Conservation (phyloP, 2,888 invertebrate species). For the Drosophila glabriapex region DNA sequence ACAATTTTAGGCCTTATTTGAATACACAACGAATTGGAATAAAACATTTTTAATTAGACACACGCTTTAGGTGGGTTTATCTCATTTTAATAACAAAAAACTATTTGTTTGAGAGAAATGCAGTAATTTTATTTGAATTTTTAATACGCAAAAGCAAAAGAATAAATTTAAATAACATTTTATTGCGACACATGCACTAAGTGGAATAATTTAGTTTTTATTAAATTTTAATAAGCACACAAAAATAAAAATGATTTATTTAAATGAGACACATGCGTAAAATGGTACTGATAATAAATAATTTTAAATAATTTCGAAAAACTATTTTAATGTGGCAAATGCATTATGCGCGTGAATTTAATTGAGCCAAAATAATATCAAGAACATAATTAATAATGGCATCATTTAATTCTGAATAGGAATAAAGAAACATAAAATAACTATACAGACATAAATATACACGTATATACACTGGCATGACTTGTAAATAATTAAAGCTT, state of each 20-base stretch:
- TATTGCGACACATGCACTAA: background rate
- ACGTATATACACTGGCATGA: background rate
- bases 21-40: background rate
- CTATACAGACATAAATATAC: background rate
- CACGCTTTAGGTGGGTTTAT: background rate
- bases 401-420: background rate
- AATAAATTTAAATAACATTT: background rate
- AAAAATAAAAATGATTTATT: background rate
- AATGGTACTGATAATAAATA: background rate
- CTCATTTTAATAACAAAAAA: background rate
- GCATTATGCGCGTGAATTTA: background rate
- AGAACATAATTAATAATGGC: background rate
- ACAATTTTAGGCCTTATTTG: background rate
- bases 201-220: background rate
- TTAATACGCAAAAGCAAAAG: background rate
- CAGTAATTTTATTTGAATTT: background rate
- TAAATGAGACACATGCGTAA: background rate
- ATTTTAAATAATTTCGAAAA: background rate
- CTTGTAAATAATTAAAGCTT: constrained; percentile 11
- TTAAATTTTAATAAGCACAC: background rate
- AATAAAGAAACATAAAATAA: background rate
- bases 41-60: background rate
- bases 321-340: background rate
- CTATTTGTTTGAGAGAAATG: background rate
- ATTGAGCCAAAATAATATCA: background rate